A percentile compares a stretch with the other conserved stretches of the same genome.
These are phyloP conservation scores for Phengaris alcon DNA, from an alignment of 2,888 invertebrate genomes.

Conservation along the genomic window DNA sequence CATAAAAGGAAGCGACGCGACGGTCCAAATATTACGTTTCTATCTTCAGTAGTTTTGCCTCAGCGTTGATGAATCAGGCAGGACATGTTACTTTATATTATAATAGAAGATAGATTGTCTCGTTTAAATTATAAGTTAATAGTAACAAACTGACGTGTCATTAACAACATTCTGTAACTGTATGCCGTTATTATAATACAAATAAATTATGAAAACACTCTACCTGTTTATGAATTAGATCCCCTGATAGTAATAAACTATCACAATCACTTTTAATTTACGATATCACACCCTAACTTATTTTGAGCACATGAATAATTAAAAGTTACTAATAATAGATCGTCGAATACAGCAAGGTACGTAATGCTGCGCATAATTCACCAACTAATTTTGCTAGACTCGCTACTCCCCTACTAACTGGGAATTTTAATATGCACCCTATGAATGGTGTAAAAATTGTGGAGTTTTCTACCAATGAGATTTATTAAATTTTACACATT, in stretches of 20 bases:
- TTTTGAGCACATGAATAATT: constrained; percentile 40
- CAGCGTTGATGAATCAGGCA: too few relatives aligned
- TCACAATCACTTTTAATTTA: constrained; percentile 29
- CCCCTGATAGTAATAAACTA: not conserved
- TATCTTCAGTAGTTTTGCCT: too few relatives aligned
- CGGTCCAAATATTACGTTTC: too few relatives aligned
- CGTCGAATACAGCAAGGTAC: constrained; percentile 37
- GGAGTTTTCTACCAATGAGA: constrained; percentile 9
- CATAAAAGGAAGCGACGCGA: too few relatives aligned
- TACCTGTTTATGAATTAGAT: too few relatives aligned
- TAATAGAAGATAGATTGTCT: not conserved
- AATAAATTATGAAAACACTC: too few relatives aligned
- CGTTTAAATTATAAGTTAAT: too few relatives aligned
- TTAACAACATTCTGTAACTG: too few relatives aligned
- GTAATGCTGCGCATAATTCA: constrained; percentile 67
- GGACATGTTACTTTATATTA: not conserved
- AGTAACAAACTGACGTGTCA: not conserved
- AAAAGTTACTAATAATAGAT: constrained; percentile 38
- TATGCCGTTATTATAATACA: too few relatives aligned
- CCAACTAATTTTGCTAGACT: constrained; percentile 59
- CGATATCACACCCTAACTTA: constrained; percentile 5
- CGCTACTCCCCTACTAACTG: constrained; percentile 53
- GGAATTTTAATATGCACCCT: constrained; percentile 54
- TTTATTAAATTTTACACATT: constrained; percentile 11
- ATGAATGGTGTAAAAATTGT: constrained; percentile 40